A percentile compares a stretch with the other conserved stretches of the same genome.
These are phyloP conservation scores for Zaprionus nigranus DNA, from an alignment of 1,140 invertebrate species.

Conservation along the genomic window DNA sequence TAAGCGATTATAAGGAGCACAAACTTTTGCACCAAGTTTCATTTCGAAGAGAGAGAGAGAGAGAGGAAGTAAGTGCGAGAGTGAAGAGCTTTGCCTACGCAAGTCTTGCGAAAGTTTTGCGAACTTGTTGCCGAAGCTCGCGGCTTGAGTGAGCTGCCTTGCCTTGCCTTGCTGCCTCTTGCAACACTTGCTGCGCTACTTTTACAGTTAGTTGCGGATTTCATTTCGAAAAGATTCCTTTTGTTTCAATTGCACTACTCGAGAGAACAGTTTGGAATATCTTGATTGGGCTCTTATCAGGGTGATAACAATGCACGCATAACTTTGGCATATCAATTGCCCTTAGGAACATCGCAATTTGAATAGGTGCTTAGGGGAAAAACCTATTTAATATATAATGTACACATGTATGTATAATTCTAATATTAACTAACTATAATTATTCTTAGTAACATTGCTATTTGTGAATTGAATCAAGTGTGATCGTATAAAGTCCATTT, in stretches of 20 bases:
- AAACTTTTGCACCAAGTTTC: conserved; percentile 52
- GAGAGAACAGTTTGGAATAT: background rate
- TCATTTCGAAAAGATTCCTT: conserved; percentile 12
- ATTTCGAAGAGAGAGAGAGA: background rate
- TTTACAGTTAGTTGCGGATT: conserved; percentile 1
- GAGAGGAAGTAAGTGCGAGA: conserved; percentile 5
- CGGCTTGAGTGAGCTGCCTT: background rate
- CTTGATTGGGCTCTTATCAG: background rate
- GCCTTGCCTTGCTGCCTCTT: too few species aligned
- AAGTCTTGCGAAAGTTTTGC: conserved; percentile 10
- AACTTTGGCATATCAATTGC: background rate
- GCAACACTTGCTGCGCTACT: background rate
- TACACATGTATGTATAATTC: too few species aligned
- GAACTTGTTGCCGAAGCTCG: conserved; percentile 2
- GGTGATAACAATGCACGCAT: conserved; percentile 2
- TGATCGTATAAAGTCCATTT: too few species aligned
- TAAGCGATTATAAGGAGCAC: conserved; percentile 73
- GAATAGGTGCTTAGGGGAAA: background rate
- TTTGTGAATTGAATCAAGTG: too few species aligned
- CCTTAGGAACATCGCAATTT: background rate
- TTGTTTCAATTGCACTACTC: conserved; percentile 13
- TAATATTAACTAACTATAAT: too few species aligned
- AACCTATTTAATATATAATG: too few species aligned
- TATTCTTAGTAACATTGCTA: too few species aligned
- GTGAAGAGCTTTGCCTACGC: conserved; percentile 14